Conservation (phyloP, 1,140 invertebrate species). For the Plutomurus gul region DNA sequence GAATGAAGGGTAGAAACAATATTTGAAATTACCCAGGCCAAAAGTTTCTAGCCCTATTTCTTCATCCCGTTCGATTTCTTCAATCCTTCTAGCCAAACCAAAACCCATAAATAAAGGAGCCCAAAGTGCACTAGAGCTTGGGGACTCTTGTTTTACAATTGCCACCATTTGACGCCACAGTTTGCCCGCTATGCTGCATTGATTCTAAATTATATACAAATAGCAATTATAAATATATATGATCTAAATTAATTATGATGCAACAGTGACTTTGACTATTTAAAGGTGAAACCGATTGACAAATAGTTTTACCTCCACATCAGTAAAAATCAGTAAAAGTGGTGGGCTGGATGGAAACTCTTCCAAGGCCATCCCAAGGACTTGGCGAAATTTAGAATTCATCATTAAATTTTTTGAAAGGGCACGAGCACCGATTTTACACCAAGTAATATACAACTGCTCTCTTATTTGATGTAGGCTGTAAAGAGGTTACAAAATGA, state of each 20-base stretch:
- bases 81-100: slow-evolving; percentile 44
- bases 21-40: slow-evolving; percentile 45
- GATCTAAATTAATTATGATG: too few relatives aligned
- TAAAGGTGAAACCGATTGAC: neutral
- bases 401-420: slow-evolving; percentile 39
- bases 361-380: slow-evolving; percentile 37
- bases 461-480: slow-evolving; percentile 46
- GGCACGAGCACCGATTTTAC: slow-evolving; percentile 41
- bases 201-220: slow-evolving; percentile 40
- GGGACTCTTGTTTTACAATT: slow-evolving; percentile 41
- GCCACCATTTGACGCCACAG: slow-evolving; percentile 49
- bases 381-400: slow-evolving; percentile 47
- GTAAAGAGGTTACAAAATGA: slow-evolving; percentile 1
- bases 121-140: slow-evolving; percentile 39
- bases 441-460: slow-evolving; percentile 50
- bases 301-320: slow-evolving; percentile 47
- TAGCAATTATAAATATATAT: neutral
- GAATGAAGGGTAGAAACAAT: too few relatives aligned
- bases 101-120: slow-evolving; percentile 50
- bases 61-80: slow-evolving; percentile 48
- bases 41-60: slow-evolving; percentile 45
- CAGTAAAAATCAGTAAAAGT: slow-evolving; percentile 43
- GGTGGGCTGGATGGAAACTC: slow-evolving; percentile 52
- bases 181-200: slow-evolving; percentile 50
- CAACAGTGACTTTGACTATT: too few relatives aligned